phyloP scores from a whole-genome alignment of 2,797 vertebrate genomes.

The Strix occidentalis region DNA sequence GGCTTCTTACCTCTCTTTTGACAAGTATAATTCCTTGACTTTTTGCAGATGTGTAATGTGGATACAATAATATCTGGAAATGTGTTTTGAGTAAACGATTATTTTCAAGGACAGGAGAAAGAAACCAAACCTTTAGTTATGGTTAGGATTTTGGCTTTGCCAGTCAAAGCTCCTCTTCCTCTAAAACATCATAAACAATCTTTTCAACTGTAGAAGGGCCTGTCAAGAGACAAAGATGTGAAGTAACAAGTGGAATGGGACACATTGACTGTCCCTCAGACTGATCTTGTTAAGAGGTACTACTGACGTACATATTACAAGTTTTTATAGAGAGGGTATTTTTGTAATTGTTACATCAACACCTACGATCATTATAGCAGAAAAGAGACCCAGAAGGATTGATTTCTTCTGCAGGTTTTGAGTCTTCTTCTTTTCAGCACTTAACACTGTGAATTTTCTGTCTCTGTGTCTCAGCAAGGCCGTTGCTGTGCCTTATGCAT shows the following conservation, averaged over 20 bases:
- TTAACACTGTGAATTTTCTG: background rate
- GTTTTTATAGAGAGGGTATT: background rate
- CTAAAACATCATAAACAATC: background rate
- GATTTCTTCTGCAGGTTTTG: background rate
- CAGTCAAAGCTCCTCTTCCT: background rate
- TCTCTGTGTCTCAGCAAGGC: background rate
- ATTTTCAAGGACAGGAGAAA: background rate
- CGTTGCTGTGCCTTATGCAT: background rate
- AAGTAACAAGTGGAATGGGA: background rate
- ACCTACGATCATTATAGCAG: accelerated
- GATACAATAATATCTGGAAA: background rate
- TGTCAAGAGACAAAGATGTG: background rate
- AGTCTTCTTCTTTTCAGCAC: background rate
- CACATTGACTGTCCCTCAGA: background rate
- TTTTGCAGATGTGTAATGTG: background rate
- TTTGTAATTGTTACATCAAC: background rate
- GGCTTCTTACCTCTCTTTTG: background rate
- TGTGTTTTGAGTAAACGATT: background rate
- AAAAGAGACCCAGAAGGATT: background rate
- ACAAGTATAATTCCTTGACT: background rate
- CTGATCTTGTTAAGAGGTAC: background rate
- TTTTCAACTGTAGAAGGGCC: background rate
- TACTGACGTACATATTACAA: accelerated
- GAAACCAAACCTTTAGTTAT: background rate
- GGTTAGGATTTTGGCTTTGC: background rate